Evolutionary conservation across 2,888 invertebrate genomes (phyloP), one percentile per base, ranked within the genome.

Genomic region (Ceraclea dissimilis): DNA sequence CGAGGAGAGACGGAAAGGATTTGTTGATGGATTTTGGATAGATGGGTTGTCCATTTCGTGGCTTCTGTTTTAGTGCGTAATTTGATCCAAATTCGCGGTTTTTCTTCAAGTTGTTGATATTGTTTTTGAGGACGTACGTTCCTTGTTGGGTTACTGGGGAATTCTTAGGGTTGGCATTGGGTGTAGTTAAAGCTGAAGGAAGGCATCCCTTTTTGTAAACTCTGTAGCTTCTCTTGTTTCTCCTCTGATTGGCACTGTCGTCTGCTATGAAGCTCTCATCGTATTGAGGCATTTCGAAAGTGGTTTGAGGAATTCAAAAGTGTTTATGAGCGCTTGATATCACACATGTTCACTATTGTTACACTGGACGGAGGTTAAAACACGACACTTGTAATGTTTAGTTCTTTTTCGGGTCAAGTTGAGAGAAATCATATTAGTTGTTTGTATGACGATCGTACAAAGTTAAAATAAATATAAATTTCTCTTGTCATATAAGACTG

Each of bases 241-340:
- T 69, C 63, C 74, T 69, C 63, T 77, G 78, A 65, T 78, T 78
- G 55, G 70, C 67, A 66, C 72, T 76, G 63, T 78, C 78, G 60
- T 75, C 74, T 52, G 73, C 66, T 59, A 78, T 74, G 65, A 78
- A 78, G 65, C 72, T 77, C 67, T 78, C 78, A 63, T 78, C 78
- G 68, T 78, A 78, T 66, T 78, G 73, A 61, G 78, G 78, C 77
- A 78, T 78, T 61, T 67, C 72, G 39, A 51, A 19, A 6, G 5
- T 17, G 34, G 34, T n/a, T 17, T 4, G 22, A 6, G 16, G 5
- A 6, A 26, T 26, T 26, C 26, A 26, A 26, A 26, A 26, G 4
- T 26, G 16, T 19, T 20, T 4, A 47, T 6, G n/a, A 19, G n/a
- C 16, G 6, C 4, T 20, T 47, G 16, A 18, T 18, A 47, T 18